Conservation (phyloP, 2,888 invertebrate species). For the Plebejus melissa region DNA sequence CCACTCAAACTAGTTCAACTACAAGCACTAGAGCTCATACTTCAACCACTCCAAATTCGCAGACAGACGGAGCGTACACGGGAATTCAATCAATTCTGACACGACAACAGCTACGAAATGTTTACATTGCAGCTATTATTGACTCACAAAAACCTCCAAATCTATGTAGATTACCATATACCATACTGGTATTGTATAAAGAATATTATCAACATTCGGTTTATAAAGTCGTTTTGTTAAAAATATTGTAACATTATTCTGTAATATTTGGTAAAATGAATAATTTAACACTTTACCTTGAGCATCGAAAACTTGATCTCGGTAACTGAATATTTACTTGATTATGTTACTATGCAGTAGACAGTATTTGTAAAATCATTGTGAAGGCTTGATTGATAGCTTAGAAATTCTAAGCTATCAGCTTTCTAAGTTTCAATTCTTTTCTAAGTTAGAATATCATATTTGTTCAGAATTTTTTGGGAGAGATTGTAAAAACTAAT, state of each 20-base stretch:
- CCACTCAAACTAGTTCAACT: conserved; percentile 20
- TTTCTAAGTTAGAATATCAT: too few species aligned
- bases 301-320: not conserved
- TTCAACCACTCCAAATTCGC: conserved; percentile 15
- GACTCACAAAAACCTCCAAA: not conserved
- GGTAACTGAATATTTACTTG: too few species aligned
- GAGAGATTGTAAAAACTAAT: not conserved
- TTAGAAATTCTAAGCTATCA: too few species aligned
- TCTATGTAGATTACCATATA: not conserved
- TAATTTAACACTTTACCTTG: not conserved
- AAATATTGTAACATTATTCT: not conserved
- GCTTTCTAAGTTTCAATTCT: too few species aligned
- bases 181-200: not conserved
- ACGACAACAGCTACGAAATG: conserved; percentile 8
- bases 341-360: too few species aligned
- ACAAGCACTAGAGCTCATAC: conserved; percentile 20
- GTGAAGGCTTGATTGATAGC: too few species aligned
- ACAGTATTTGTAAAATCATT: too few species aligned
- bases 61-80: conserved; percentile 19
- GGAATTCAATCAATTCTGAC: conserved; percentile 22
- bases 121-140: not conserved
- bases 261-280: not conserved
- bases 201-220: too few species aligned
- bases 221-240: not conserved
- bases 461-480: not conserved